These are phyloP conservation scores for Patella pellucida DNA, from an alignment of 2,888 invertebrate genomes.

Conservation along the genomic window DNA sequence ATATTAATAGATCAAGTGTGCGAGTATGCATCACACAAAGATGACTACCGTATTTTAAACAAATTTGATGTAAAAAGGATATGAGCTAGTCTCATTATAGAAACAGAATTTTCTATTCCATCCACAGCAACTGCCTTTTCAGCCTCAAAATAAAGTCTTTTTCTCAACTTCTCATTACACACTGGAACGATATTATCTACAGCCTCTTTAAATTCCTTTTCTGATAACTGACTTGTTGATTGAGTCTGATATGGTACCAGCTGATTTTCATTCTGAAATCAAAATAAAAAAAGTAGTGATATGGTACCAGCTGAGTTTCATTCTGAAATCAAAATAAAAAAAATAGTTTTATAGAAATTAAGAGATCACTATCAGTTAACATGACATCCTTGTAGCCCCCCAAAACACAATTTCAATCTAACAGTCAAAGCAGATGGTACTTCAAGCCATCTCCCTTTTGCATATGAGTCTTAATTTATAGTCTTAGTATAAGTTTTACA, in stretches of 20 bases:
- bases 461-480: too few species aligned
- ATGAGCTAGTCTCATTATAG: slow-evolving; percentile 63
- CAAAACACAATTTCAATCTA: background rate
- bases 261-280: slow-evolving; percentile 56
- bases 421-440: background rate
- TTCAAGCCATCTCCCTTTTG: background rate
- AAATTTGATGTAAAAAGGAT: slow-evolving; percentile 46
- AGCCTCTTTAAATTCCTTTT: slow-evolving; percentile 64
- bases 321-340: slow-evolving; percentile 42
- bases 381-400: background rate
- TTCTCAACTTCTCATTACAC: slow-evolving; percentile 58
- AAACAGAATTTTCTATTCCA: slow-evolving; percentile 50
- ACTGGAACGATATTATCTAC: slow-evolving; percentile 61
- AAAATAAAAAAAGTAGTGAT: too few species aligned
- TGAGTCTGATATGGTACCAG: slow-evolving; percentile 56
- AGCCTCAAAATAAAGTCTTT: slow-evolving; percentile 60
- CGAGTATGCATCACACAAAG: too few species aligned
- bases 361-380: background rate
- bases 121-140: slow-evolving; percentile 52
- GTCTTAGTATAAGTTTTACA: too few species aligned
- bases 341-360: background rate
- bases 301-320: slow-evolving; percentile 60
- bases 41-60: too few species aligned
- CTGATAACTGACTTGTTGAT: slow-evolving; percentile 56
- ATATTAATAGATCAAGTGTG: too few species aligned